Evolutionary conservation across 2,113 vertebrate genomes (phyloP).

Genomic region (Gorsachius goisagi): DNA sequence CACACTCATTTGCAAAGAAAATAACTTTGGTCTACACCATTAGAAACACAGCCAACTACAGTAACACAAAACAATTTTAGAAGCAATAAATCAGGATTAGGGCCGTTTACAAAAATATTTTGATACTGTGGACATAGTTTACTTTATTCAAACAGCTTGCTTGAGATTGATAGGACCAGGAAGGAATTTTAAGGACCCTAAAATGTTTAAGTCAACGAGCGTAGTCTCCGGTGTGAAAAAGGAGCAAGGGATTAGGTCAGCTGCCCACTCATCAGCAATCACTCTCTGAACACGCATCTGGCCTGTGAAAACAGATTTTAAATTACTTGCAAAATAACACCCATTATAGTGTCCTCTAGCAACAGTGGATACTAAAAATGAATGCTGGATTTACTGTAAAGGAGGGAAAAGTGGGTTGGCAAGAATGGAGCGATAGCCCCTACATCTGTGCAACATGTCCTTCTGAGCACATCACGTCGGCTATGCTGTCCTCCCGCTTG

Average conservation of each 20-base stretch:
- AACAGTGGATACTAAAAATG: neutral
- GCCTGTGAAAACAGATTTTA: neutral
- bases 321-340: neutral
- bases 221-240: constrained; percentile 13
- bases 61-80: constrained; percentile 62
- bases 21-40: neutral
- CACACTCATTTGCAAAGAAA: constrained; percentile 10
- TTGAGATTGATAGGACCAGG: neutral
- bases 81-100: constrained; percentile 69
- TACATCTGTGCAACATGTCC: neutral
- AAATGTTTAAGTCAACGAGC: constrained; percentile 6
- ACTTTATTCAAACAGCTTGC: constrained; percentile 44
- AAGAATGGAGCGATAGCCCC: neutral
- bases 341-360: neutral
- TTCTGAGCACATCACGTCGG: neutral
- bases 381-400: neutral
- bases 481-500: neutral
- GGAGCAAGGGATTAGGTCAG: constrained; percentile 24
- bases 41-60: neutral
- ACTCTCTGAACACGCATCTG: neutral
- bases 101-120: constrained; percentile 71
- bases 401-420: neutral
- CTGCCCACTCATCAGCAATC: neutral
- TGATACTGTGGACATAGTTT: constrained; percentile 49
- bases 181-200: constrained; percentile 15